Percentiles rank a stretch among this genome's conserved stretches.
phyloP scores from a whole-genome alignment of 2,113 vertebrate genomes.

The Phocoena phocoena region DNA sequence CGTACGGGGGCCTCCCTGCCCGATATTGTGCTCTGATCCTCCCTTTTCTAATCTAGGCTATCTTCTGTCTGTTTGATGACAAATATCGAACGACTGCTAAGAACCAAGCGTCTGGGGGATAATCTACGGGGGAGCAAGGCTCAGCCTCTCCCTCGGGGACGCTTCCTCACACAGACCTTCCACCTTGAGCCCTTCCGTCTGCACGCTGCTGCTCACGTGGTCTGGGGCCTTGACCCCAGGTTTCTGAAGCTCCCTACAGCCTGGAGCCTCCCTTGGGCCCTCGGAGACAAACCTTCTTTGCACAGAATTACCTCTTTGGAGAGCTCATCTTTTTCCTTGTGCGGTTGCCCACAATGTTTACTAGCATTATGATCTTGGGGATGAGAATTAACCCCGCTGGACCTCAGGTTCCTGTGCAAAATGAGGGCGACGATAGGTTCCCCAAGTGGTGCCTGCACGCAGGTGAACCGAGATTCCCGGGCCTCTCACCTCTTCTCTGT shows the following conservation, averaged over 20 bases:
- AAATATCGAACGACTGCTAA: neutral
- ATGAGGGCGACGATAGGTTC: rapidly evolving
- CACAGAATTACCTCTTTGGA: neutral
- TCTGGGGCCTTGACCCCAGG: rapidly evolving
- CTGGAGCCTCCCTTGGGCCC: neutral
- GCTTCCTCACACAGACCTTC: no score
- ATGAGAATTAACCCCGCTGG: rapidly evolving
- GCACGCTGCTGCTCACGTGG: rapidly evolving
- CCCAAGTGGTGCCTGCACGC: no score
- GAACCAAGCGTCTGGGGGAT: neutral
- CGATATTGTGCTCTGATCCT: rapidly evolving
- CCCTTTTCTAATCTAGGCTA: neutral
- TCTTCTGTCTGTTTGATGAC: neutral
- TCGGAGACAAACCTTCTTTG: neutral
- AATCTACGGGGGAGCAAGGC: neutral
- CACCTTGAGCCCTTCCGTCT: rapidly evolving
- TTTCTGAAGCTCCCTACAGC: neutral
- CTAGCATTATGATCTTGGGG: no score
- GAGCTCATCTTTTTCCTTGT: no score
- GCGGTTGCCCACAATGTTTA: rapidly evolving
- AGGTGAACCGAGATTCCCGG: neutral
- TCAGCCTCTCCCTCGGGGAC: neutral
- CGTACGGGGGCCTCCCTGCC: neutral
- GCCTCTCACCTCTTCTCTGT: neutral
- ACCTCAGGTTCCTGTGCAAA: neutral